Percentiles rank a stretch among this genome's conserved stretches.
phyloP scores from a whole-genome alignment of 2,797 vertebrate genomes.

The Semaprochilodus insignis region DNA sequence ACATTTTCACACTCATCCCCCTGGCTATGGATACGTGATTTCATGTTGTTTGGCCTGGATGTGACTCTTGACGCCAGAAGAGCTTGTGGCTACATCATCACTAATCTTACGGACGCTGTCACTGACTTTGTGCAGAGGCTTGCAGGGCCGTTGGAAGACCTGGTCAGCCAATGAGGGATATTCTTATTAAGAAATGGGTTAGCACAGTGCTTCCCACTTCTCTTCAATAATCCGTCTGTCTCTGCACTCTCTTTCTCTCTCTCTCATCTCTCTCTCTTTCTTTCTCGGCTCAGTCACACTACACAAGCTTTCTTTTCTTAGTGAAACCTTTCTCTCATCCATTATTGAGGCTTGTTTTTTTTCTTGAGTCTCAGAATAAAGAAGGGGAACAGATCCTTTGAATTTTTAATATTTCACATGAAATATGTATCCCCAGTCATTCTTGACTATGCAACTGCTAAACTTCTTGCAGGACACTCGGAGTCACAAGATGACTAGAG shows the following conservation, averaged over 20 bases:
- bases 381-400: constrained; percentile 77
- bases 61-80: too few species aligned
- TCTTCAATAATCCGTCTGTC: background rate
- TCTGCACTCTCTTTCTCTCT: constrained; percentile 47
- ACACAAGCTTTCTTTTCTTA: constrained; percentile 75
- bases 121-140: too few species aligned
- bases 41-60: too few species aligned
- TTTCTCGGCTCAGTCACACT: constrained; percentile 70
- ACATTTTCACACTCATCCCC: too few species aligned
- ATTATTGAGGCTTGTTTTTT: constrained; percentile 84
- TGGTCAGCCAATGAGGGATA: too few species aligned
- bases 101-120: too few species aligned
- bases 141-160: too few species aligned
- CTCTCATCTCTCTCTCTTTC: constrained; percentile 22
- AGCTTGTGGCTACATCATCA: too few species aligned
- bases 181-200: too few species aligned
- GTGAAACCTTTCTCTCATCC: constrained; percentile 80
- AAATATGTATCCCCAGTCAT: constrained; percentile 81
- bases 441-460: constrained; percentile 70
- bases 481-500: constrained; percentile 66
- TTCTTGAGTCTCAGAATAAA: constrained; percentile 78
- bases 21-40: too few species aligned
- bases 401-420: constrained; percentile 78
- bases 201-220: too few species aligned
- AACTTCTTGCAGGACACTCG: constrained; percentile 76